Evolutionary conservation across 2,797 vertebrate species (phyloP).

Genomic region (Tamandua tetradactyla): DNA sequence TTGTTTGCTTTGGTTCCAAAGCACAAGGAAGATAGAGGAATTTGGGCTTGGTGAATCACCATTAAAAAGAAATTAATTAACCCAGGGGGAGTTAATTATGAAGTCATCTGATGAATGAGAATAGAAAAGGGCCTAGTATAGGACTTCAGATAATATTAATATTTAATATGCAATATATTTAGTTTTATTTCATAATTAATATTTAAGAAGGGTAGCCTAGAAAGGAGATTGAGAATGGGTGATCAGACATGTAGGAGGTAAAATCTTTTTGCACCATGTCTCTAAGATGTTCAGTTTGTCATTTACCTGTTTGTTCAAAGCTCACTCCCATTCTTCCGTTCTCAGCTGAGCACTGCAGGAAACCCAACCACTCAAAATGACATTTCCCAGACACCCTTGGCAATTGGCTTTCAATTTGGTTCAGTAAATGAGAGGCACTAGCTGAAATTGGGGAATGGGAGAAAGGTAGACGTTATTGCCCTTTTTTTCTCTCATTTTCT

Average conservation of each 20-base stretch:
- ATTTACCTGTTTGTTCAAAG: not conserved
- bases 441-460: not conserved
- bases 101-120: not conserved
- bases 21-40: not conserved
- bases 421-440: not conserved
- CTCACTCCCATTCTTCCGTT: not conserved
- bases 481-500: too few species aligned
- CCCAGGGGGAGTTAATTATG: not conserved
- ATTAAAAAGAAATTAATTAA: not conserved
- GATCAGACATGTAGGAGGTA: not conserved
- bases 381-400: not conserved
- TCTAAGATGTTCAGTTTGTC: not conserved
- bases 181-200: not conserved
- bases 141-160: not conserved
- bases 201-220: not conserved
- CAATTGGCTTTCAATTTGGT: not conserved
- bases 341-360: too few species aligned
- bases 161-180: not conserved
- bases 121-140: not conserved
- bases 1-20: not conserved
- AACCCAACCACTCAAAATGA: not conserved
- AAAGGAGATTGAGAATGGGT: not conserved
- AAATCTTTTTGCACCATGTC: not conserved
- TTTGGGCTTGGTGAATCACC: not conserved
- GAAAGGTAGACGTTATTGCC: not conserved